Evolutionary conservation across 2,113 vertebrate species (phyloP).

Genomic region (Falco punctatus): DNA sequence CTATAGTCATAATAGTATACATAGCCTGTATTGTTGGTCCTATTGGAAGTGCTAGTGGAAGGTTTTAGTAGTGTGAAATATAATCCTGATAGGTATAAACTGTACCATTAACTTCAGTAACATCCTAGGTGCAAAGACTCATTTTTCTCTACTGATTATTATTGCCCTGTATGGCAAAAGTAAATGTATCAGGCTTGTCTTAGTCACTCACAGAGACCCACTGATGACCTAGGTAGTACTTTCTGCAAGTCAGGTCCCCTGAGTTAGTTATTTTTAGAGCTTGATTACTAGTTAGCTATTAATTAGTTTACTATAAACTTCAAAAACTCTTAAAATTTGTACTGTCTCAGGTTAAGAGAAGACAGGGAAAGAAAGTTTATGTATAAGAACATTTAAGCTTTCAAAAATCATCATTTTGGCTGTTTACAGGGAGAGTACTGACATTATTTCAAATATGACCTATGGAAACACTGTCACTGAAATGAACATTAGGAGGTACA

Average conservation of each 20-base stretch:
- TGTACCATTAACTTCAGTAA: neutral
- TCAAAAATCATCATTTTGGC: neutral
- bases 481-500: neutral
- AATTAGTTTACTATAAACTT: neutral
- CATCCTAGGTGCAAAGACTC: neutral
- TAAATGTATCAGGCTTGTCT: neutral
- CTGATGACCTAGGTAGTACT: neutral
- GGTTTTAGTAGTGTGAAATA: neutral
- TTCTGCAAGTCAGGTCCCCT: neutral
- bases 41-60: neutral
- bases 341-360: neutral
- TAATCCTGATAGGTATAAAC: neutral
- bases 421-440: neutral
- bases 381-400: neutral
- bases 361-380: neutral
- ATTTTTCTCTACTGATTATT: neutral
- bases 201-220: neutral
- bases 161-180: neutral
- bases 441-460: neutral
- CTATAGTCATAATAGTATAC: neutral
- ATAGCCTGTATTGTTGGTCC: neutral
- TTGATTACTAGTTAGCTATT: neutral
- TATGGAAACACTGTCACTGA: neutral
- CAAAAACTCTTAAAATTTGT: neutral
- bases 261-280: neutral